These are phyloP conservation scores for Sander lucioperca DNA, from an alignment of 2,113 vertebrate species.

Conservation along the genomic window DNA sequence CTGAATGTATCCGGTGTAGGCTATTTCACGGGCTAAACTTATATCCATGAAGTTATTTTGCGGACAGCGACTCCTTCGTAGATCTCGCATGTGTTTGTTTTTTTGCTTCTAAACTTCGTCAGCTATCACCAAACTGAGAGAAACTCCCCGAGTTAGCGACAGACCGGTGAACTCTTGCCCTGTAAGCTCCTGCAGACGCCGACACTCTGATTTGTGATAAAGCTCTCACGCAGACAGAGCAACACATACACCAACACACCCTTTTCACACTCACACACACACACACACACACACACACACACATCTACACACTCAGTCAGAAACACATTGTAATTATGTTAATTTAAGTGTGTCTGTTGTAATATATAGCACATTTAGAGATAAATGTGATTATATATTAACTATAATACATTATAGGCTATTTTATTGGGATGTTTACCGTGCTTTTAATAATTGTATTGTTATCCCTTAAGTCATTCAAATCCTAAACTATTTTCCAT, in stretches of 20 bases:
- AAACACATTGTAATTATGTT: neutral
- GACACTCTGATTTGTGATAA: slow-evolving; percentile 75
- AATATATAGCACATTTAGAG: neutral
- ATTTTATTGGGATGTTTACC: neutral
- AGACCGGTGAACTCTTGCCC: slow-evolving; percentile 81
- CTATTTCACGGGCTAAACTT: slow-evolving; percentile 23
- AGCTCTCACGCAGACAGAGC: slow-evolving; percentile 64
- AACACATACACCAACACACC: slow-evolving; percentile 22
- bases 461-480: neutral
- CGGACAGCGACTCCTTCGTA: slow-evolving; percentile 50
- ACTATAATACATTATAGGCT: no score
- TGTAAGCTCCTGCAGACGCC: slow-evolving; percentile 67
- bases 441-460: neutral
- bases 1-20: slow-evolving; percentile 33
- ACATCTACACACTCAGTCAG: neutral
- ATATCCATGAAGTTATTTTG: slow-evolving; percentile 50
- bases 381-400: no score
- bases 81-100: slow-evolving; percentile 33
- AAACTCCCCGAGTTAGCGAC: slow-evolving; percentile 54
- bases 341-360: neutral
- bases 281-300: slow-evolving; percentile 26
- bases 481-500: neutral
- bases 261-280: slow-evolving; percentile 11
- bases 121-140: slow-evolving; percentile 46
- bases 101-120: slow-evolving; percentile 31